Evolutionary conservation across 2,113 vertebrate genomes (phyloP).

Genomic region (Cricetomys ansorgei): DNA sequence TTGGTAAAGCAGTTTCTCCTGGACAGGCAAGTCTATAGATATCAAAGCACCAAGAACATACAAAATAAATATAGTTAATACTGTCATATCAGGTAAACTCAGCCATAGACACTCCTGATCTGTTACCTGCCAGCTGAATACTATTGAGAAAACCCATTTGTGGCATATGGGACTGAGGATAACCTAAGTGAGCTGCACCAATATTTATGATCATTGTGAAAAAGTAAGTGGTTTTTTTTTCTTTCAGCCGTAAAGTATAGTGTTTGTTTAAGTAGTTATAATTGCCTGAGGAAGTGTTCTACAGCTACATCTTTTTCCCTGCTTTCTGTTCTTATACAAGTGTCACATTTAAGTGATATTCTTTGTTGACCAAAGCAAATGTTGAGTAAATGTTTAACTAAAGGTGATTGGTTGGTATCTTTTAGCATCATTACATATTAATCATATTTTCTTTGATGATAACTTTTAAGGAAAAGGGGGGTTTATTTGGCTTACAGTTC

Average conservation of each 20-base stretch:
- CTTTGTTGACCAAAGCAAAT: neutral
- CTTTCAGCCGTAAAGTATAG: neutral
- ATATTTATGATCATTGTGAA: neutral
- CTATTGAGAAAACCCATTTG: neutral
- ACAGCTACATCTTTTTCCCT: neutral
- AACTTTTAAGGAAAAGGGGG: neutral
- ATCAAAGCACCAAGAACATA: neutral
- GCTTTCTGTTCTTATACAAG: neutral
- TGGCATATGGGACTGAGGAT: neutral
- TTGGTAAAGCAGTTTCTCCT: neutral
- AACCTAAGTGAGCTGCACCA: neutral
- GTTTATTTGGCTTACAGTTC: neutral
- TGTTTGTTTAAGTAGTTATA: neutral
- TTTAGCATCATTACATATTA: neutral
- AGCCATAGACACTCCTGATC: neutral
- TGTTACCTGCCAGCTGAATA: neutral
- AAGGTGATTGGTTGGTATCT: neutral
- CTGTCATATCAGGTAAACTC: neutral
- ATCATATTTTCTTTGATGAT: neutral
- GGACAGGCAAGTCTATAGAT: neutral
- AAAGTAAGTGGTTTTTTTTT: neutral
- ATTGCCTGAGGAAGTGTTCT: neutral
- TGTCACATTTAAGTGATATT: neutral
- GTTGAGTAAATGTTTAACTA: conserved; percentile 5
- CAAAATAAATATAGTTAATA: conserved; percentile 21